These are phyloP conservation scores for Microctonus brassicae DNA, from an alignment of 2,888 invertebrate species.

Conservation along the genomic window DNA sequence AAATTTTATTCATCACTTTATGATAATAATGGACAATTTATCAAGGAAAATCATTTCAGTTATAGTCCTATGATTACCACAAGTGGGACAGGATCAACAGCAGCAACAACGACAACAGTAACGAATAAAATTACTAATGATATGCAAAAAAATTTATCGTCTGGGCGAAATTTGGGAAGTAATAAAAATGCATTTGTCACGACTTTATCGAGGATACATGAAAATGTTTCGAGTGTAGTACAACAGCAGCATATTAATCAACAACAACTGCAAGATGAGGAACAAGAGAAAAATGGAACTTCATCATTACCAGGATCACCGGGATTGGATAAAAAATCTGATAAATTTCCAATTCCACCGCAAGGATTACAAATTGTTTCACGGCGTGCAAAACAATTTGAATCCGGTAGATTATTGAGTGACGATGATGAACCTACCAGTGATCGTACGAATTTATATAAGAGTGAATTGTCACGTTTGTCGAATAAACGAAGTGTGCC, in stretches of 20 bases:
- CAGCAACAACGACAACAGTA: no score
- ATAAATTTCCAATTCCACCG: constrained; percentile 64
- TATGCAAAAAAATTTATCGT: constrained; percentile 21
- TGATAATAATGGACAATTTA: constrained; percentile 49
- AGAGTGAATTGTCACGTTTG: constrained; percentile 77
- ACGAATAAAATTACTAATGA: constrained; percentile 39
- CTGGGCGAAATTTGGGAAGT: constrained; percentile 36
- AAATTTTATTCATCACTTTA: constrained; percentile 51
- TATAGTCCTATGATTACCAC: constrained; percentile 23
- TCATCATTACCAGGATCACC: constrained; percentile 65
- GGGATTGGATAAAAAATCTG: constrained; percentile 64
- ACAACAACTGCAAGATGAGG: constrained; percentile 54
- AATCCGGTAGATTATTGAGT: constrained; percentile 75
- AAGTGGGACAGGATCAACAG: constrained; percentile 1
- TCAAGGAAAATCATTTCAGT: constrained; percentile 49
- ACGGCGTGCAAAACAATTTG: constrained; percentile 81
- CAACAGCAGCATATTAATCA: constrained; percentile 41
- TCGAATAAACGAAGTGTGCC: constrained; percentile 79
- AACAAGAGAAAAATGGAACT: constrained; percentile 70
- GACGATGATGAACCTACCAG: constrained; percentile 72
- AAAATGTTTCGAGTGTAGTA: constrained; percentile 69
- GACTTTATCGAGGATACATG: constrained; percentile 77
- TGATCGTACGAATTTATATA: constrained; percentile 77
- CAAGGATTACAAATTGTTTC: constrained; percentile 78
- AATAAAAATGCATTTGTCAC: constrained; percentile 71